Percentiles rank a stretch among this genome's conserved stretches.
Evolutionary conservation across 1,140 invertebrate species (phyloP).

Genomic region (Nylanderia fulva): DNA sequence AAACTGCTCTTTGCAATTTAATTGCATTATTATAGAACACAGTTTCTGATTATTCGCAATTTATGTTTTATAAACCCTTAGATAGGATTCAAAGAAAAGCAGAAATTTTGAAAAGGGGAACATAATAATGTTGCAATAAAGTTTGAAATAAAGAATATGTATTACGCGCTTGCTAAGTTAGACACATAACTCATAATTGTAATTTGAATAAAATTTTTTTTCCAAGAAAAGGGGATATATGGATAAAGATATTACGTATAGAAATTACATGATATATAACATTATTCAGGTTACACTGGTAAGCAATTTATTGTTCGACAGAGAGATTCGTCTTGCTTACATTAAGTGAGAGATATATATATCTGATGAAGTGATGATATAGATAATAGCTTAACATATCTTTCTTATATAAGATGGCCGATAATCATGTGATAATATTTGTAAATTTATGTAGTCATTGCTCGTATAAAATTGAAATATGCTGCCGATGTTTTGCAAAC

Average conservation of each 20-base stretch:
- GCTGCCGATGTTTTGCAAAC: constrained; percentile 81
- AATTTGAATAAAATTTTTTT: constrained; percentile 9
- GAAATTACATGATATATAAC: constrained; percentile 12
- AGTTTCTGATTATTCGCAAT: constrained; percentile 10
- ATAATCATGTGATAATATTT: not conserved
- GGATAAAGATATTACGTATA: not conserved
- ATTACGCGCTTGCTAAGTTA: constrained; percentile 15
- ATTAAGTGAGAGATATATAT: not conserved
- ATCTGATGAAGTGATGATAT: not conserved
- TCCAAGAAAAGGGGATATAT: not conserved
- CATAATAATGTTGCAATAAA: constrained; percentile 9
- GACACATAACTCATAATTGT: not conserved
- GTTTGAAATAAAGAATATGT: constrained; percentile 1
- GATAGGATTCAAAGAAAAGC: not conserved
- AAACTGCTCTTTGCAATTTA: not conserved
- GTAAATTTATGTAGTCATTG: constrained; percentile 59
- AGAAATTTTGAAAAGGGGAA: not conserved
- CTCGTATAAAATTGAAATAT: constrained; percentile 78
- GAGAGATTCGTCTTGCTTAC: not conserved
- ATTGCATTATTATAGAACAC: not conserved
- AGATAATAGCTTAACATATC: not conserved
- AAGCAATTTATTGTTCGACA: constrained; percentile 35
- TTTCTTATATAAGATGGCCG: not conserved
- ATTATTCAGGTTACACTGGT: not conserved
- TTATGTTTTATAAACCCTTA: constrained; percentile 17